Evolutionary conservation across 2,888 invertebrate species (phyloP).

Genomic region (Empis livida): DNA sequence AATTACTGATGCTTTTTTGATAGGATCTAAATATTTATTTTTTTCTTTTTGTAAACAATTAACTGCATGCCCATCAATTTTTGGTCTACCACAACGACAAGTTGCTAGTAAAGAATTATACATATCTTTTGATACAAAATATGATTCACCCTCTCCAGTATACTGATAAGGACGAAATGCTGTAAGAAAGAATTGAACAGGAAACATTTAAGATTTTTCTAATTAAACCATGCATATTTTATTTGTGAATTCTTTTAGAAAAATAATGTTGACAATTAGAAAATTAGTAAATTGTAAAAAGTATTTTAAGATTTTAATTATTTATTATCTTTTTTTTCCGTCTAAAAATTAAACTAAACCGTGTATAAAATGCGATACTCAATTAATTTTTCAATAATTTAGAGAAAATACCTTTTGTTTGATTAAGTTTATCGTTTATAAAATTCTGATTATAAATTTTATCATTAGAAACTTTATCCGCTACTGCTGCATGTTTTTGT

Average conservation of each 20-base stretch:
- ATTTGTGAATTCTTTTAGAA: too few relatives aligned
- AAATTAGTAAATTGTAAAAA: too few relatives aligned
- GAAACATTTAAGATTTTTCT: too few relatives aligned
- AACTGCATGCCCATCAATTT: constrained; percentile 23
- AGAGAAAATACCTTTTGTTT: constrained; percentile 2
- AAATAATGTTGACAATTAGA: too few relatives aligned
- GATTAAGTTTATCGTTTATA: constrained; percentile 16
- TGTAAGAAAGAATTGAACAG: constrained; percentile 5
- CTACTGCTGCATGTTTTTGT: constrained; percentile 22
- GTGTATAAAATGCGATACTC: too few relatives aligned
- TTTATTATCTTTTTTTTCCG: too few relatives aligned
- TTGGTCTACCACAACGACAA: constrained; percentile 31
- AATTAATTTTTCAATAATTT: too few relatives aligned
- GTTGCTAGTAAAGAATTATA: constrained; percentile 22
- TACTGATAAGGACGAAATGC: constrained; percentile 17
- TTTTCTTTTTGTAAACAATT: constrained; percentile 29
- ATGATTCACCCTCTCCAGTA: constrained; percentile 24
- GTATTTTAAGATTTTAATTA: too few relatives aligned
- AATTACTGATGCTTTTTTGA: background rate
- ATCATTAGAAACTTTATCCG: constrained; percentile 17
- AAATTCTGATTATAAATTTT: constrained; percentile 28
- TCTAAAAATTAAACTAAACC: too few relatives aligned
- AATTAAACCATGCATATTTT: too few relatives aligned
- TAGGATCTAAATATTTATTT: constrained; percentile 16
- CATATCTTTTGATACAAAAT: constrained; percentile 29